Percentiles rank a stretch among this genome's conserved stretches.
phyloP scores from a whole-genome alignment of 2,113 vertebrate species.

The Microcebus murinus region DNA sequence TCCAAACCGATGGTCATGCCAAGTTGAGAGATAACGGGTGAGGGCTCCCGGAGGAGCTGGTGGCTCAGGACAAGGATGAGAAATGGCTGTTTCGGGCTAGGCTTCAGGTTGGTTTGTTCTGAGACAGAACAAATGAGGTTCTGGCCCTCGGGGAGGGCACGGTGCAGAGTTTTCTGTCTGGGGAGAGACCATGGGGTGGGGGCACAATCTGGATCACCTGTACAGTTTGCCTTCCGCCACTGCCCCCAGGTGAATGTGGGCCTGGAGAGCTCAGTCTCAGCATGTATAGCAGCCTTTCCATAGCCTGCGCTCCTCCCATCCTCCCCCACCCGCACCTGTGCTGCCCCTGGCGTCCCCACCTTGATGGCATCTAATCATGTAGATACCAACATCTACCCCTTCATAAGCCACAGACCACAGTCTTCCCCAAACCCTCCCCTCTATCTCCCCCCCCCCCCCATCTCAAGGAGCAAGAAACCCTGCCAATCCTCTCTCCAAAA shows the following conservation, averaged over 20 bases:
- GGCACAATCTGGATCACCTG: background rate
- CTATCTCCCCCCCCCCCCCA: background rate
- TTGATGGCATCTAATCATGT: background rate
- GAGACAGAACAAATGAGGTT: conserved; percentile 32
- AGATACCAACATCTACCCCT: background rate
- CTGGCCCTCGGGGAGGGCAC: background rate
- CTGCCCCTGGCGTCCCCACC: background rate
- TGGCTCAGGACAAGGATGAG: conserved; percentile 33
- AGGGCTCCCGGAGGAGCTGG: conserved; percentile 12
- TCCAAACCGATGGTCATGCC: conserved; percentile 59
- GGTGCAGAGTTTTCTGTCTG: background rate
- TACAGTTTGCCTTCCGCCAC: background rate
- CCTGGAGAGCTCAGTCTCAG: background rate
- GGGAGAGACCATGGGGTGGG: background rate
- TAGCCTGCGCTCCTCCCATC: background rate
- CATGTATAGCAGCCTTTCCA: background rate
- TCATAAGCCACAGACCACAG: background rate
- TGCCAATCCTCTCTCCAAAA: too few relatives aligned
- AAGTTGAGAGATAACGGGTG: conserved; percentile 27
- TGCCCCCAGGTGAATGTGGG: accelerated
- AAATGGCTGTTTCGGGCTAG: background rate
- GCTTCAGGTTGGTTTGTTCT: background rate
- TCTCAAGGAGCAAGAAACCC: background rate
- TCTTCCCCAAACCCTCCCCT: background rate
- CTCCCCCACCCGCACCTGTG: background rate